Evolutionary conservation across 2,888 invertebrate species (phyloP), one percentile per base, ranked within the genome.

Genomic region (Oscheius sp.): DNA sequence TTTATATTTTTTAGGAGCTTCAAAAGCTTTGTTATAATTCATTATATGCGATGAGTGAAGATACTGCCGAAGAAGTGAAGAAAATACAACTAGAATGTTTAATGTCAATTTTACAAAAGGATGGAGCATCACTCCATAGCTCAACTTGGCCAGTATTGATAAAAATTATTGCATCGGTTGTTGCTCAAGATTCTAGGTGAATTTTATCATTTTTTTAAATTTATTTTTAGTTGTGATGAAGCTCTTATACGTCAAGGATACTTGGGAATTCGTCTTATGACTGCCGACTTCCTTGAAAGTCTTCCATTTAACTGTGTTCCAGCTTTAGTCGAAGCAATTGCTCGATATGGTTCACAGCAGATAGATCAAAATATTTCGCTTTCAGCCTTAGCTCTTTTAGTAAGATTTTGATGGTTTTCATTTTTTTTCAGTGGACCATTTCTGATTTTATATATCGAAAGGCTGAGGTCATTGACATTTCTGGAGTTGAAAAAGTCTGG

Each of bases 331-430:
- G 28, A 90, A 92, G 56, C 94, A 93, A 94, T 95, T 3, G 93
- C 95, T 0, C 94, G 93, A 86, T 98, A 96, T 89, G 96, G 96
- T 22, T 91, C 92, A 17, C 98, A 98, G 89, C 93, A 93, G 45
- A 93, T 94, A 87, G 96, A 98, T 88, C 89, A 97, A 62, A 98
- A 98, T 88, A 95, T 97, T 85, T 94, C 95, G 30, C 90, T 98
- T 44, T 96, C 96, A 4, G 95, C 97, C 45, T 93, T 98, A 61
- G 96, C 96, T 20, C 89, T 41, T 12, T 12, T 41, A 20, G 41
- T 41, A 4, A 41, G 44, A 17, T 14, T n/a, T n/a, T n/a, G n/a
- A 5, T 12, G 20, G 49, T 49, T 5, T 24, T 6, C 6, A 17
- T 49, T 49, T 12, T n/a, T n/a, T 5, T 9, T 33, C 89, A 95